phyloP scores from a whole-genome alignment of 1,140 invertebrate genomes.

The Trichonephila inaurata region DNA sequence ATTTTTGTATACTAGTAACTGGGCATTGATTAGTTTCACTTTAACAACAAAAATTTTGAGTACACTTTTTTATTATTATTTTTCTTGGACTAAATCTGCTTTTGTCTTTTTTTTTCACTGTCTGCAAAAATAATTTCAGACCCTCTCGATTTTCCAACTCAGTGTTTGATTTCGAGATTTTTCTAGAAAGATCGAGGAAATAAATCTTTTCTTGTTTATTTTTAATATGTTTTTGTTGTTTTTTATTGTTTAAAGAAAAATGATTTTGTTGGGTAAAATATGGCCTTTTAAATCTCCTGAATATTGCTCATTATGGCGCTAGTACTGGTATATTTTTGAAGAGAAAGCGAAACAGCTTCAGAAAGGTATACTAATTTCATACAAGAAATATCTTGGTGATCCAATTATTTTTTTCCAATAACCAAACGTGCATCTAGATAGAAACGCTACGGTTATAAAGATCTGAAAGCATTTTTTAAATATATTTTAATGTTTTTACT shows the following conservation, averaged over 20 bases:
- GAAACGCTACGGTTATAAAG: too few species aligned
- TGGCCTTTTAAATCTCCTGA: background rate
- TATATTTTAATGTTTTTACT: too few species aligned
- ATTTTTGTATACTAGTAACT: constrained; percentile 66
- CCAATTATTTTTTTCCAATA: too few species aligned
- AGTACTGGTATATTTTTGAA: background rate
- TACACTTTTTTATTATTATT: background rate
- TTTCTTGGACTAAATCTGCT: constrained; percentile 20
- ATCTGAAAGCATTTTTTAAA: too few species aligned
- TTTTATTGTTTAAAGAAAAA: background rate
- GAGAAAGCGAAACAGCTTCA: background rate
- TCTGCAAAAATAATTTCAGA: background rate
- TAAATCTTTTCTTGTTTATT: background rate
- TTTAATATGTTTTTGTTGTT: background rate
- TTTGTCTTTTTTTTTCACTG: background rate
- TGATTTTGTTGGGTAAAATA: background rate
- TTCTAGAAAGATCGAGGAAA: background rate
- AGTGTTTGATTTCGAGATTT: constrained; percentile 29
- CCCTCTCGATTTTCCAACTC: background rate
- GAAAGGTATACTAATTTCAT: background rate
- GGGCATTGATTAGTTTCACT: constrained; percentile 60
- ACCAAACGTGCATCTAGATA: too few species aligned
- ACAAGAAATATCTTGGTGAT: too few species aligned
- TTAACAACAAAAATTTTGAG: constrained; percentile 50
- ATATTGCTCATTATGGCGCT: background rate